Evolutionary conservation across 2,797 vertebrate genomes (phyloP).

Genomic region (Rousettus madagascariensis): DNA sequence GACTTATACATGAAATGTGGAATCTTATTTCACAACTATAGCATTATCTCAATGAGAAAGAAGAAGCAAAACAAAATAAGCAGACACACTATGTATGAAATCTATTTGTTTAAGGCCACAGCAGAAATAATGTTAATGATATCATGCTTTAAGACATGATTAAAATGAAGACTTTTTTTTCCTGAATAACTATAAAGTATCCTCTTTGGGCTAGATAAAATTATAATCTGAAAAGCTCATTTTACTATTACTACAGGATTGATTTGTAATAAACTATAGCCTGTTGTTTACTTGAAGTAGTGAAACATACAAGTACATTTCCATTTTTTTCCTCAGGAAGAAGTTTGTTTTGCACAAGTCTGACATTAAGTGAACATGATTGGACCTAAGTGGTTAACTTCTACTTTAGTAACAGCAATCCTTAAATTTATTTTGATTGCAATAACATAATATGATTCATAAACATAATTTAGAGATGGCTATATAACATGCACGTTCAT

Average conservation of each 20-base stretch:
- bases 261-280: not conserved
- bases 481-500: not conserved
- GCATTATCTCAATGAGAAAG: not conserved
- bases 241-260: not conserved
- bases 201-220: not conserved
- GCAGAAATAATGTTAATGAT: not conserved
- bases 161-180: not conserved
- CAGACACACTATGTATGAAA: not conserved
- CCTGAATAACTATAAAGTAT: not conserved
- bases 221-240: not conserved
- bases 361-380: not conserved
- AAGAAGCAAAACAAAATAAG: not conserved
- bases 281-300: not conserved
- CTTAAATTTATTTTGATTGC: constrained; percentile 47
- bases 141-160: not conserved
- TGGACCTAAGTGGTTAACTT: not conserved
- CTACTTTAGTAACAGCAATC: constrained; percentile 11
- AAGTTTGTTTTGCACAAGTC: not conserved
- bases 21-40: not conserved
- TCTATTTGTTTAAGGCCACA: not conserved
- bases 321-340: not conserved
- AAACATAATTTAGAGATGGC: constrained; percentile 23
- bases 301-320: not conserved
- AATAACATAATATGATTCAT: constrained; percentile 45
- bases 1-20: not conserved